These are phyloP conservation scores for Notamacropus eugenii DNA, from an alignment of 2,797 vertebrate species.

Conservation along the genomic window DNA sequence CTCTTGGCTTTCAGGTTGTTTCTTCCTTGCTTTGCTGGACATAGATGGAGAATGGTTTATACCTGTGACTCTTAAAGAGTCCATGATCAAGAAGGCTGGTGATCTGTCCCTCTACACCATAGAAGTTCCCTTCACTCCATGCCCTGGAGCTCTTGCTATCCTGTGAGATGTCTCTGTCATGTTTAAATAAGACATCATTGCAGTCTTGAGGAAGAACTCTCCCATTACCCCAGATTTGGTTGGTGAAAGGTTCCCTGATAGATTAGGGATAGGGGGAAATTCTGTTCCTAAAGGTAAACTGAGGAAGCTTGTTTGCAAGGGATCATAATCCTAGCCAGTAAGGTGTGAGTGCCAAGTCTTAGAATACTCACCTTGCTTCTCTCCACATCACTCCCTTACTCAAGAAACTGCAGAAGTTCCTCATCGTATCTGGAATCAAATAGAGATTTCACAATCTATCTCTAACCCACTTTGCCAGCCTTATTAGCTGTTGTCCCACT, in stretches of 20 bases:
- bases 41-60: background rate
- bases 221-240: background rate
- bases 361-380: background rate
- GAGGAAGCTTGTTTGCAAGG: background rate
- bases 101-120: background rate
- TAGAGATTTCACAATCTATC: too few relatives aligned
- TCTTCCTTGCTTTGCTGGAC: background rate
- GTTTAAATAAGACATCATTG: background rate
- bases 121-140: background rate
- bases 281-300: background rate
- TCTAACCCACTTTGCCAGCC: too few relatives aligned
- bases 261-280: background rate
- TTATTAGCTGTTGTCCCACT: too few relatives aligned
- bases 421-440: too few relatives aligned
- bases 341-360: background rate
- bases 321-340: background rate
- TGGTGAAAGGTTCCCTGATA: background rate
- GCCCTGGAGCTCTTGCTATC: background rate
- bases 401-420: too few relatives aligned
- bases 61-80: background rate
- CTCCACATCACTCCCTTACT: background rate
- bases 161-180: background rate
- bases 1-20: background rate
- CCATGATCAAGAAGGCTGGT: background rate
- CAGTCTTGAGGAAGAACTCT: background rate